These are phyloP conservation scores for Cynaeus angustus DNA, from an alignment of 2,888 invertebrate species.

Conservation along the genomic window DNA sequence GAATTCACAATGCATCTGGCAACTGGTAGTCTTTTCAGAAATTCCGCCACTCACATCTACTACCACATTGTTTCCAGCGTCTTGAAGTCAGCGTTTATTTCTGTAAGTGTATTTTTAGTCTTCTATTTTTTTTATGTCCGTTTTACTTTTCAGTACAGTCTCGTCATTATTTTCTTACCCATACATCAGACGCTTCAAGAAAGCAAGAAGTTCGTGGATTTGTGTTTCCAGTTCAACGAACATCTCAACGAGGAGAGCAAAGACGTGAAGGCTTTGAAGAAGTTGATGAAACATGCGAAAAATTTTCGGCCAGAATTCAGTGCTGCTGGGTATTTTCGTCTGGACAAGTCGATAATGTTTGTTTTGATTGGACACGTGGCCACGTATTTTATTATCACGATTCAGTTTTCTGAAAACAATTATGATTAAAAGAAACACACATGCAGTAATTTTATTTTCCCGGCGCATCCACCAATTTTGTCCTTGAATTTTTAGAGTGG, in stretches of 20 bases:
- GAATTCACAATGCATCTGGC: neutral
- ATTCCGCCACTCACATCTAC: too few species aligned
- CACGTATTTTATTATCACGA: neutral
- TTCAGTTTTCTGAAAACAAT: constrained; percentile 12
- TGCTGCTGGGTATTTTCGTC: neutral
- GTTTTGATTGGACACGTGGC: neutral
- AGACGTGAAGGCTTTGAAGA: neutral
- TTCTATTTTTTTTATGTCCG: neutral
- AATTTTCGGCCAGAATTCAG: neutral
- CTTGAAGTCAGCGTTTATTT: neutral
- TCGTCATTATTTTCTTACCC: neutral
- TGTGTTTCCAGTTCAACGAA: constrained; percentile 2
- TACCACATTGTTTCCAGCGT: too few species aligned
- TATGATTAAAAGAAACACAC: too few species aligned
- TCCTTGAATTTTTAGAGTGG: too few species aligned
- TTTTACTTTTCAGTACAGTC: constrained; percentile 6
- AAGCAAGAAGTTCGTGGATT: constrained; percentile 6
- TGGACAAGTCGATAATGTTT: neutral
- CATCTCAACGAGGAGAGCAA: neutral
- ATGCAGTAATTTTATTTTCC: too few species aligned
- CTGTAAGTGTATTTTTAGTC: neutral
- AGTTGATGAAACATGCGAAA: neutral
- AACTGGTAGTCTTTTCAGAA: neutral
- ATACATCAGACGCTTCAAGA: neutral
- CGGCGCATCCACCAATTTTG: too few species aligned